Evolutionary conservation across 2,797 vertebrate genomes (phyloP).

Genomic region (Taeniopygia guttata): DNA sequence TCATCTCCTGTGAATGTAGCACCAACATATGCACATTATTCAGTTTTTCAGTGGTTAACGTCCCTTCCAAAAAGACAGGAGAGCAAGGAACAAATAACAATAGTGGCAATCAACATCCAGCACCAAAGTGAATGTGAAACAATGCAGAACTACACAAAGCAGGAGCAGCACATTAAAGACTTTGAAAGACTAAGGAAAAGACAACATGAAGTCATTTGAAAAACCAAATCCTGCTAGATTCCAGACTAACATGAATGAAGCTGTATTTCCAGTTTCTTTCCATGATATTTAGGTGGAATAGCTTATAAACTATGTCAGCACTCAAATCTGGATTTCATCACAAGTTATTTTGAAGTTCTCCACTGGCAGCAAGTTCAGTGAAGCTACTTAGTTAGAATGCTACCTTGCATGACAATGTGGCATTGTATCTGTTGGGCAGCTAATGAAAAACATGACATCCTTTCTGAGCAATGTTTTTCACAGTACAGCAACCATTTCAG

Average conservation of each 20-base stretch:
- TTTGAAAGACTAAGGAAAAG: neutral
- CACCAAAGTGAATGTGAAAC: neutral
- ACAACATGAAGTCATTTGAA: neutral
- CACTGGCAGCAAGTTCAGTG: neutral
- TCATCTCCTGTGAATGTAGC: neutral
- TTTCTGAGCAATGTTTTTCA: constrained; percentile 3
- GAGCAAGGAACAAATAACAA: neutral
- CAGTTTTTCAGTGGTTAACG: neutral
- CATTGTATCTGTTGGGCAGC: neutral
- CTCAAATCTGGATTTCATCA: neutral
- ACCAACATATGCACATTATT: neutral
- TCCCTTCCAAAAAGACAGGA: neutral
- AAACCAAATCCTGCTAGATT: neutral
- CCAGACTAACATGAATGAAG: neutral
- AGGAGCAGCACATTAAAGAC: neutral
- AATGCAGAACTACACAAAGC: neutral
- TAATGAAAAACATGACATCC: neutral
- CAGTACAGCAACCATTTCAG: constrained; percentile 12
- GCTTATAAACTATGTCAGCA: neutral
- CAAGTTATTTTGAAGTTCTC: neutral
- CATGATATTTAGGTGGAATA: neutral
- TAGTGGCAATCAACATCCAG: neutral
- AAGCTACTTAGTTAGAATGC: neutral
- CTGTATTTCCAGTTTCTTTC: neutral
- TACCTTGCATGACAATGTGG: neutral